phyloP scores from a whole-genome alignment of 2,888 invertebrate genomes.

The Synanthedon vespiformis region DNA sequence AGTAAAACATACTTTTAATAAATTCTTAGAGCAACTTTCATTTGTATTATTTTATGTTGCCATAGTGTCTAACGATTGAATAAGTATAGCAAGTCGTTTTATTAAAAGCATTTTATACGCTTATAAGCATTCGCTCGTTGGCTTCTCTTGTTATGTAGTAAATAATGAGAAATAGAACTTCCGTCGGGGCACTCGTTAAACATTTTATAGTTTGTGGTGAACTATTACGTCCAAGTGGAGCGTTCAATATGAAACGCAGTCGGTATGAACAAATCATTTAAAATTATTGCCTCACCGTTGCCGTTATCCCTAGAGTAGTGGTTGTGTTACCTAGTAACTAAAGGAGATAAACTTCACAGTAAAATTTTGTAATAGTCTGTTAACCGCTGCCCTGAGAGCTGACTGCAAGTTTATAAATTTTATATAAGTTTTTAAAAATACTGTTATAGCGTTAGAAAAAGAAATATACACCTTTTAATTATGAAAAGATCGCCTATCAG shows the following conservation, averaged over 20 bases:
- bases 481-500: too few species aligned
- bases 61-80: too few species aligned
- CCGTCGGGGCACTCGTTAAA: not conserved
- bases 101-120: too few species aligned
- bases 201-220: not conserved
- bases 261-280: slow-evolving; percentile 12
- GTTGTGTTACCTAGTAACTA: slow-evolving; percentile 11
- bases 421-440: too few species aligned
- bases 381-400: slow-evolving; percentile 19
- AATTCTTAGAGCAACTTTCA: too few species aligned
- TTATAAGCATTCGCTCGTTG: too few species aligned
- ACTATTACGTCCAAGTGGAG: not conserved
- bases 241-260: not conserved
- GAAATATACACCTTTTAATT: too few species aligned
- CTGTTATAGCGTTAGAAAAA: too few species aligned
- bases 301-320: slow-evolving; percentile 9
- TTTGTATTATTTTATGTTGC: too few species aligned
- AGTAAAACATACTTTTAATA: too few species aligned
- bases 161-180: not conserved
- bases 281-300: slow-evolving; percentile 14
- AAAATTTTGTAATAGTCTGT: slow-evolving; percentile 19
- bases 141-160: not conserved
- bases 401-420: not conserved
- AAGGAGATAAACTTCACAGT: slow-evolving; percentile 12
- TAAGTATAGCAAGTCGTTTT: too few species aligned